phyloP scores from a whole-genome alignment of 2,113 vertebrate species.

The Datnioides undecimradiatus region DNA sequence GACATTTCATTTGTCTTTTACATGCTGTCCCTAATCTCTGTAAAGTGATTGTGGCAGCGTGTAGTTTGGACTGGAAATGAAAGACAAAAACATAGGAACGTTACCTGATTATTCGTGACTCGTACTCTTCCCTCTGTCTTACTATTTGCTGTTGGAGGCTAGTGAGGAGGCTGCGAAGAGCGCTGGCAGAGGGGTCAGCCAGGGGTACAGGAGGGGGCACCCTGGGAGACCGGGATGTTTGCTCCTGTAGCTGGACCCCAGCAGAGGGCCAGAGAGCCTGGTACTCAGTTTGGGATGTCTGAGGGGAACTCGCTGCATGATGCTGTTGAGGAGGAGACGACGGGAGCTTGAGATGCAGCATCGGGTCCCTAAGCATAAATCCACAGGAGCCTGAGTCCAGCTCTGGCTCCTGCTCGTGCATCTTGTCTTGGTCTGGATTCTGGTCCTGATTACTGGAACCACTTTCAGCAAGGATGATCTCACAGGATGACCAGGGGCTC shows the following conservation, averaged over 20 bases:
- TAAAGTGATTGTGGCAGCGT: neutral
- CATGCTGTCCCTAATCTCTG: neutral
- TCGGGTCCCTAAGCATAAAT: constrained; percentile 7
- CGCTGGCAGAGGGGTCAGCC: constrained; percentile 78
- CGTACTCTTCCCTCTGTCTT: constrained; percentile 82
- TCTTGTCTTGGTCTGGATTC: constrained; percentile 50
- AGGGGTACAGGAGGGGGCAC: constrained; percentile 74
- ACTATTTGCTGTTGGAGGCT: constrained; percentile 82
- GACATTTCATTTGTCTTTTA: neutral
- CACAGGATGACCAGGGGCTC: constrained; percentile 72
- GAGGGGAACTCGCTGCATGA: constrained; percentile 10
- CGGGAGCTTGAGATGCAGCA: constrained; percentile 14
- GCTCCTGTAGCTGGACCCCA: constrained; percentile 40
- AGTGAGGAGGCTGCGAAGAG: constrained; percentile 79
- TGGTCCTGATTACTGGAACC: constrained; percentile 44
- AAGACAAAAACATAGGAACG: neutral
- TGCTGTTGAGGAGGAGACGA: constrained; percentile 10
- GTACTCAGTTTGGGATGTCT: constrained; percentile 17
- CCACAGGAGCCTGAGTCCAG: constrained; percentile 55
- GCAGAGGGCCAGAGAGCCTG: constrained; percentile 36
- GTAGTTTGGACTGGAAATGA: neutral
- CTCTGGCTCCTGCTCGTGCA: constrained; percentile 47
- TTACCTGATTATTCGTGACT: constrained; percentile 83
- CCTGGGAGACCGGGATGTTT: constrained; percentile 52
- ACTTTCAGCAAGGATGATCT: constrained; percentile 56